Base-by-base conservation (phyloP, 1,140 invertebrate genomes). In the Brachionus angularis region DNA sequence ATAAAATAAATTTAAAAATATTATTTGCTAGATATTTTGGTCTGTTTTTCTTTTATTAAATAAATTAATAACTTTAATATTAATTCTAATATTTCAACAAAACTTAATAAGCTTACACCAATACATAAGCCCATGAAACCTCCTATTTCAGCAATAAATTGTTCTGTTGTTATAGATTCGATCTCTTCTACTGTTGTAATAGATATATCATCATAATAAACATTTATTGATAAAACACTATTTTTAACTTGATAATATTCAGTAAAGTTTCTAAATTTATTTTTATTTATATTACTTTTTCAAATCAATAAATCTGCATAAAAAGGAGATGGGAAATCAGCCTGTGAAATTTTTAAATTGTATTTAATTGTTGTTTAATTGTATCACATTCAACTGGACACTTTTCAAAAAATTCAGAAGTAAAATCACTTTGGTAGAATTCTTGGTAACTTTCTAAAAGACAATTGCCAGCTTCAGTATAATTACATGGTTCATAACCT, bases 341-440 rank as follows among this genome's bases (percentile, higher is more conserved):
- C 18, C 1, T 46, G 42, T 10, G 61, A 46, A 12, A 49, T 46
- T 25, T 21, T 18, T 8, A 67, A 10, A 27, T 47, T 31, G 42
- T 46, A 67, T 5, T n/a, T 23, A 10, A n/a, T n/a, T n/a, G n/a
- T n/a, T n/a, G n/a, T n/a, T n/a, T n/a, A n/a, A 31, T 46, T 16
- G 36, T 46, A 18, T 67, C 29, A 16, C 61, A 67, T 25, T 67
- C 61, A 5, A n/a, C 14, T 18, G 61, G 61, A 34, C 61, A 67
- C 2, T 49, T 3, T 2, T 47, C 21, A 31, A 47, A 49, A n/a
- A 36, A 67, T 0, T 46, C 42, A 3, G 18, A 1, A 23, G 27
- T 8, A n/a, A 5, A n/a, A 21, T 29, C 8, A 53, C 29, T 31
- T 5, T 29, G n/a, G 0, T 8, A n/a, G 7, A 18, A 53, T 7